These are phyloP conservation scores for Poicephalus meyeri DNA, from an alignment of 2,113 vertebrate genomes.

Conservation along the genomic window DNA sequence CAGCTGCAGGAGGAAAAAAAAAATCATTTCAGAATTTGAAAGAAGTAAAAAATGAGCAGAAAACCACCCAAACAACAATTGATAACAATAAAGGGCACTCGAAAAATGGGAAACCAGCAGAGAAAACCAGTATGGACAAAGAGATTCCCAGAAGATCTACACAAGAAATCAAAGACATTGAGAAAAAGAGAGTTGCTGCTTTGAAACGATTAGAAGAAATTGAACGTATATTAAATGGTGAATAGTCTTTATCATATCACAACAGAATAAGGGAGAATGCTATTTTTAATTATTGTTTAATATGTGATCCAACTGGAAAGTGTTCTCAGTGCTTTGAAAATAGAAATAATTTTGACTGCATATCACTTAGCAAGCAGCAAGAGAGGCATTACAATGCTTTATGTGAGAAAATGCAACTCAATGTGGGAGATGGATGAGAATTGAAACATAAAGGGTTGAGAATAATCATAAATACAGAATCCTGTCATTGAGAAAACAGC, in stretches of 20 bases:
- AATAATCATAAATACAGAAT: constrained; percentile 2
- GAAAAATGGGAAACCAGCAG: constrained; percentile 73
- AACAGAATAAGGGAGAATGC: background rate
- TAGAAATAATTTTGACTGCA: background rate
- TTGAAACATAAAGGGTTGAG: background rate
- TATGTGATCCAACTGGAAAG: constrained; percentile 30
- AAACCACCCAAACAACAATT: constrained; percentile 67
- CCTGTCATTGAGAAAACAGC: background rate
- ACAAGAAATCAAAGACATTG: constrained; percentile 94
- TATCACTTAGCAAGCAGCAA: constrained; percentile 14
- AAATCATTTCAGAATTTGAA: constrained; percentile 48
- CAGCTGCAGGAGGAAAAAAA: constrained; percentile 56
- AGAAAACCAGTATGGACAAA: constrained; percentile 75
- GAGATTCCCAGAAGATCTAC: constrained; percentile 85
- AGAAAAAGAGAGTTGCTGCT: constrained; percentile 94
- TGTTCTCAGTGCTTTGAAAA: constrained; percentile 51
- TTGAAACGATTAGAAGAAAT: constrained; percentile 98
- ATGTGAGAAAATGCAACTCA: background rate
- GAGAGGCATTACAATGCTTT: background rate
- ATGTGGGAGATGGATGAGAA: background rate
- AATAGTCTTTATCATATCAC: constrained; percentile 74
- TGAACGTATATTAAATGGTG: constrained; percentile 94
- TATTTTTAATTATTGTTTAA: constrained; percentile 28
- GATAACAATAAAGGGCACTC: constrained; percentile 62
- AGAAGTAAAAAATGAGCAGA: constrained; percentile 78